A percentile compares a stretch with the other conserved stretches of the same genome.
These are phyloP conservation scores for Andrena dorsata DNA, from an alignment of 2,888 invertebrate species.

Conservation along the genomic window DNA sequence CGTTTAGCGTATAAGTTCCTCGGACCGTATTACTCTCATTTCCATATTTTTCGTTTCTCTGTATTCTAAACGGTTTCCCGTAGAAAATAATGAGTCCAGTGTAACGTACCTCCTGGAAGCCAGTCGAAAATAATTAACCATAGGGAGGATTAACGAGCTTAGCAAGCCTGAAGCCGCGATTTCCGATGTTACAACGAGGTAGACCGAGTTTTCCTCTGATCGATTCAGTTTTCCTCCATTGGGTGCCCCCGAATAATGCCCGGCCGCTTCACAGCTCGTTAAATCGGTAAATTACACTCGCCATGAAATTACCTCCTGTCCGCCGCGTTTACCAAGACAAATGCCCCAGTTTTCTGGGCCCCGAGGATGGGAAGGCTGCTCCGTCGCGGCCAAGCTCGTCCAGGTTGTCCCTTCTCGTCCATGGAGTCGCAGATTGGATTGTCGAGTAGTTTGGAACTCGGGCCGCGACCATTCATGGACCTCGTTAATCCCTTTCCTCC, in stretches of 20 bases:
- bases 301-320: neutral
- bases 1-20: too few species aligned
- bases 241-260: neutral
- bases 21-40: too few species aligned
- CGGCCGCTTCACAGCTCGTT: slow-evolving; percentile 46
- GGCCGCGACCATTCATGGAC: neutral
- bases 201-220: slow-evolving; percentile 1
- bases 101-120: too few species aligned
- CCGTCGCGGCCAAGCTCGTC: neutral
- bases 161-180: neutral
- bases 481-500: neutral
- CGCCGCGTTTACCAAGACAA: slow-evolving; percentile 10
- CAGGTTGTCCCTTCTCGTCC: neutral
- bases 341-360: neutral
- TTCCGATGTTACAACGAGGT: neutral
- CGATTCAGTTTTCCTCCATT: neutral
- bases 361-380: neutral
- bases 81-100: too few species aligned
- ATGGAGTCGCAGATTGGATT: slow-evolving; percentile 1
- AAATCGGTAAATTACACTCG: slow-evolving; percentile 49
- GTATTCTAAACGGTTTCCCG: too few species aligned
- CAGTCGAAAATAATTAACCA: neutral
- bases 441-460: neutral
- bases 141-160: neutral
- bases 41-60: too few species aligned